Evolutionary conservation across 2,797 vertebrate species (phyloP).

Genomic region (Tarsius wallacei): DNA sequence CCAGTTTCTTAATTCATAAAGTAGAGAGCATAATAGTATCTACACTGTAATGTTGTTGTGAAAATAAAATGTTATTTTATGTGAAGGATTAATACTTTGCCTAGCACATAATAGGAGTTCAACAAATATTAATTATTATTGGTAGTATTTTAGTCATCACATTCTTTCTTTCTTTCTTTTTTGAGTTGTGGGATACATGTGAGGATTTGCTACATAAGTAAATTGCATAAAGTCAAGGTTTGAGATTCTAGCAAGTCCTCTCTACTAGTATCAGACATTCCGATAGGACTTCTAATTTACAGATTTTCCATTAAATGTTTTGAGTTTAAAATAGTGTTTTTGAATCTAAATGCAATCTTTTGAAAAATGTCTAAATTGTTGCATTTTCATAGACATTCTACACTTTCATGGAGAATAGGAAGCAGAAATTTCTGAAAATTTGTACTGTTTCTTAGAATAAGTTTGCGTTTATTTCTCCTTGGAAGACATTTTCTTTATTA

Average conservation of each 20-base stretch:
- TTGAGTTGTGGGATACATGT: too few species aligned
- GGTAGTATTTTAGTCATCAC: constrained; percentile 20
- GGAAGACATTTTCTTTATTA: not conserved
- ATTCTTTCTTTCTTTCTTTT: too few species aligned
- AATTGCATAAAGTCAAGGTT: too few species aligned
- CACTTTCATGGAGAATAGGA: not conserved
- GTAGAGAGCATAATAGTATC: not conserved
- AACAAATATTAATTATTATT: not conserved
- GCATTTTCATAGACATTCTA: not conserved
- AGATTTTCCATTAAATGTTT: not conserved
- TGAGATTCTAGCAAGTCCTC: too few species aligned
- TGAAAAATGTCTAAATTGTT: constrained; percentile 1
- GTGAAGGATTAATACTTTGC: constrained; percentile 1
- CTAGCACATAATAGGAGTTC: not conserved
- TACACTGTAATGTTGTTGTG: not conserved
- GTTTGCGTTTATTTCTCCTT: not conserved
- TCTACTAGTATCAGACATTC: not conserved
- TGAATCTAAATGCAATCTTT: not conserved
- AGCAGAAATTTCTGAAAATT: constrained; percentile 17
- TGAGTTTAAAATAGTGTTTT: constrained; percentile 34
- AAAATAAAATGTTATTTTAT: not conserved
- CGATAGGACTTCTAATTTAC: not conserved
- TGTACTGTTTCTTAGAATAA: not conserved
- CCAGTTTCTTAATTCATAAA: not conserved
- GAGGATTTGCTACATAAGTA: too few species aligned